These are phyloP conservation scores for Anastatus disparis DNA, from an alignment of 1,140 invertebrate genomes.

Conservation along the genomic window DNA sequence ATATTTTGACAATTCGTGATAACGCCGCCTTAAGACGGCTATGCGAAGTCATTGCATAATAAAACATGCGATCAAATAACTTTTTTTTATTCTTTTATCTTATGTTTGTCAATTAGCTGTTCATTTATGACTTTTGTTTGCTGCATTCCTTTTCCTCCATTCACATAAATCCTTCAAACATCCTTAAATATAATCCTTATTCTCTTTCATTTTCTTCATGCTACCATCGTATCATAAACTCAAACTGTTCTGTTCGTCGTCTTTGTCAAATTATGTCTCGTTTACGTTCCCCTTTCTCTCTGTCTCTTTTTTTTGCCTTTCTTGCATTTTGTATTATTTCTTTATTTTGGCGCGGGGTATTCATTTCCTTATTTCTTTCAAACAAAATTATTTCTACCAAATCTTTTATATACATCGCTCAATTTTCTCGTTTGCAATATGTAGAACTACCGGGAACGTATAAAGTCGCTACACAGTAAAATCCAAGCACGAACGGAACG, in stretches of 20 bases:
- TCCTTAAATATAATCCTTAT: slow-evolving; percentile 15
- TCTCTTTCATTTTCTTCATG: background rate
- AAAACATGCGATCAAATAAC: slow-evolving; percentile 43
- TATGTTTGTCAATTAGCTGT: slow-evolving; percentile 66
- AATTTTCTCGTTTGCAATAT: slow-evolving; percentile 33
- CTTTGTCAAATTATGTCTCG: too few relatives aligned
- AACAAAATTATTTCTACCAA: background rate
- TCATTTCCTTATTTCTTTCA: background rate
- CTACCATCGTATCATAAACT: slow-evolving; percentile 17
- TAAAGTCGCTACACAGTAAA: slow-evolving; percentile 87
- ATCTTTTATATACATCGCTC: too few relatives aligned
- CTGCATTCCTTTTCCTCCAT: slow-evolving; percentile 66
- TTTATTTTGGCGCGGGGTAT: background rate
- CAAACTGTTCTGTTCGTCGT: slow-evolving; percentile 37
- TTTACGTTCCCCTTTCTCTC: too few relatives aligned
- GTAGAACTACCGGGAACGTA: slow-evolving; percentile 84
- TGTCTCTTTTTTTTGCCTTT: background rate
- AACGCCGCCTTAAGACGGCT: slow-evolving; percentile 16
- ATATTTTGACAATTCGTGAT: slow-evolving; percentile 33
- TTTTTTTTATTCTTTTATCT: slow-evolving; percentile 53
- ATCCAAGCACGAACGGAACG: slow-evolving; percentile 86
- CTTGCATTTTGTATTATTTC: background rate
- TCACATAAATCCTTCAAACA: slow-evolving; percentile 33
- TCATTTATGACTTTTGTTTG: slow-evolving; percentile 74
- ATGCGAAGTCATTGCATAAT: slow-evolving; percentile 39